phyloP scores from a whole-genome alignment of 2,888 invertebrate genomes.

The Tetragonisca angustula region DNA sequence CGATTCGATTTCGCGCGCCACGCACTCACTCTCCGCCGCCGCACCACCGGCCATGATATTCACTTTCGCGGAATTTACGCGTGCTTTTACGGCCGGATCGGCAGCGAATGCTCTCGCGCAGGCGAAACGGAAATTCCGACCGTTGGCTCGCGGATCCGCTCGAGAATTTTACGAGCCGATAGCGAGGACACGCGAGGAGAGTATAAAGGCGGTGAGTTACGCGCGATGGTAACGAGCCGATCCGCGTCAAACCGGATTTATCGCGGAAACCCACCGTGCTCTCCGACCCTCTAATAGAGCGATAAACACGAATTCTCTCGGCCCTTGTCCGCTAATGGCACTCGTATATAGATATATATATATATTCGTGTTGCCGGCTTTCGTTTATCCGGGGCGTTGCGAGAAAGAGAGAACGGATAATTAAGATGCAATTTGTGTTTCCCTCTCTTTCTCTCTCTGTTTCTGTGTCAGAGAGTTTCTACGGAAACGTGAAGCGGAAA shows the following conservation, averaged over 20 bases:
- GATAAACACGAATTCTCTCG: slow-evolving; percentile 55
- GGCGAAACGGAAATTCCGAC: background rate
- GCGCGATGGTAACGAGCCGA: slow-evolving; percentile 34
- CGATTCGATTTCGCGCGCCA: slow-evolving; percentile 12
- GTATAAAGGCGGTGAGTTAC: slow-evolving; percentile 27
- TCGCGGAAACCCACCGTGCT: slow-evolving; percentile 21
- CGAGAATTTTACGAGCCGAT: slow-evolving; percentile 41
- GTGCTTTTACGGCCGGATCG: slow-evolving; percentile 21
- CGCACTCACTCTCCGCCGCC: no score
- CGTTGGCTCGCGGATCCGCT: slow-evolving; percentile 25
- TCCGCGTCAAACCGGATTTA: slow-evolving; percentile 46
- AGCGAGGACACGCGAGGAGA: slow-evolving; percentile 46
- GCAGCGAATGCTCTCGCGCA: background rate
- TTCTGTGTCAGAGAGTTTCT: slow-evolving; percentile 1
- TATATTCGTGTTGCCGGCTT: background rate
- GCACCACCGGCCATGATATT: background rate
- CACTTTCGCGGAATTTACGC: slow-evolving; percentile 11
- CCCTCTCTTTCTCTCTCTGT: background rate
- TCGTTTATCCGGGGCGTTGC: slow-evolving; percentile 1
- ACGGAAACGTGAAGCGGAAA: background rate
- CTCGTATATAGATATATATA: slow-evolving; percentile 24
- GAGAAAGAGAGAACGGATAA: slow-evolving; percentile 24
- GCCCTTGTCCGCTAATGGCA: slow-evolving; percentile 32
- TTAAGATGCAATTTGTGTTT: slow-evolving; percentile 36
- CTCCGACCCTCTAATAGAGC: slow-evolving; percentile 45